These are phyloP conservation scores for Troides helena DNA, from an alignment of 2,888 invertebrate species.

Conservation along the genomic window DNA sequence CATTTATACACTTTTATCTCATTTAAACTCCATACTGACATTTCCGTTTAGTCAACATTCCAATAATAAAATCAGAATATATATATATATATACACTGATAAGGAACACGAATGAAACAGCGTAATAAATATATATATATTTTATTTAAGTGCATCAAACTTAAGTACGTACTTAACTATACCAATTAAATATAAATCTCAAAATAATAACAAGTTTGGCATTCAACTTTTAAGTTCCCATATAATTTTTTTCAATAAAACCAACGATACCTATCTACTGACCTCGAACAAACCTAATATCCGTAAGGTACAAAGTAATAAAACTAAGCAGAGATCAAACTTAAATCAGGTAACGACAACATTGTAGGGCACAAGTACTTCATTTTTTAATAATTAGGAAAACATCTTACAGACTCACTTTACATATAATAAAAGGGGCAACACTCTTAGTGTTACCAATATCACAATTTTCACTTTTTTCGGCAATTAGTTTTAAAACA, in stretches of 20 bases:
- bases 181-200: slow-evolving; percentile 61
- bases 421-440: slow-evolving; percentile 27
- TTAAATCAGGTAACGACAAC: slow-evolving; percentile 73
- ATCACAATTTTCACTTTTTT: slow-evolving; percentile 45
- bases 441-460: slow-evolving; percentile 59
- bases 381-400: slow-evolving; percentile 37
- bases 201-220: slow-evolving; percentile 73
- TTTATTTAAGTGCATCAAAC: slow-evolving; percentile 43
- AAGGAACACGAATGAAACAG: slow-evolving; percentile 1
- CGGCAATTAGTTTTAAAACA: neutral
- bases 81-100: neutral
- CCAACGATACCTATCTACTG: slow-evolving; percentile 45
- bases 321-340: slow-evolving; percentile 76
- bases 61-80: neutral
- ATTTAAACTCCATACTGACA: no score
- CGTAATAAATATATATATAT: slow-evolving; percentile 14
- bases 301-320: slow-evolving; percentile 52
- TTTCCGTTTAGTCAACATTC: neutral
- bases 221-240: slow-evolving; percentile 45
- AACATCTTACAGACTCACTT: slow-evolving; percentile 38
- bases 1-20: no score
- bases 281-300: slow-evolving; percentile 55
- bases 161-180: slow-evolving; percentile 42
- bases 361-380: slow-evolving; percentile 40
- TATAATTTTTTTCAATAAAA: slow-evolving; percentile 48